Conservation (phyloP, 2,797 vertebrate genomes). For the Muscicapa striata region DNA sequence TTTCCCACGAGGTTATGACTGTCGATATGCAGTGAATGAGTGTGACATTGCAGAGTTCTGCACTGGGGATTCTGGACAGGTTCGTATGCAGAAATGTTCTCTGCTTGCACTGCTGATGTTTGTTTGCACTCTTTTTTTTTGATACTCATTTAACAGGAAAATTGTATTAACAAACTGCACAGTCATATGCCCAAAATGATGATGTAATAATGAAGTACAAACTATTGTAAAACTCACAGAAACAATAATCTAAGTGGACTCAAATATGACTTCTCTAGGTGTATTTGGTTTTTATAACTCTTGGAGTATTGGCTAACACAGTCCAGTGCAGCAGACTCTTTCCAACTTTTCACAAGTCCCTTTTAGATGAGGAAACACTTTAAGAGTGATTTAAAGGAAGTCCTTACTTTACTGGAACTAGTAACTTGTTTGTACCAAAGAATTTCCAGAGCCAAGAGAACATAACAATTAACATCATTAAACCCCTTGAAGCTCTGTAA, state of each 20-base stretch:
- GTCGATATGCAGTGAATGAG: conserved; percentile 93
- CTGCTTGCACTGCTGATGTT: background rate
- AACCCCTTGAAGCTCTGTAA: background rate
- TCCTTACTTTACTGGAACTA: background rate
- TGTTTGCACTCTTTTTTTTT: background rate
- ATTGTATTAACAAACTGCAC: background rate
- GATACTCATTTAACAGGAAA: background rate
- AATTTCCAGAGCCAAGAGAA: background rate
- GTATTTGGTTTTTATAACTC: background rate
- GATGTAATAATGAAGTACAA: background rate
- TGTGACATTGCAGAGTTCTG: conserved; percentile 97
- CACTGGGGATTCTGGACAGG: conserved; percentile 97
- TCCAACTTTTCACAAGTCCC: background rate
- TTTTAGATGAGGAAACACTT: background rate
- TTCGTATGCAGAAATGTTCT: conserved; percentile 48
- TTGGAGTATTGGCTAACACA: background rate
- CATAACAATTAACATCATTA: background rate
- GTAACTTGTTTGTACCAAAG: background rate
- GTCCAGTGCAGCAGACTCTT: background rate
- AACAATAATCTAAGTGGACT: background rate
- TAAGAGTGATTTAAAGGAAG: background rate
- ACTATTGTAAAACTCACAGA: background rate
- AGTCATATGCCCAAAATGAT: background rate
- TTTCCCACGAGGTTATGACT: conserved; percentile 90
- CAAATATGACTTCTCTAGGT: background rate